Evolutionary conservation across 2,888 invertebrate species (phyloP), one percentile per base, ranked within the genome.

Genomic region (Heliconius sara): DNA sequence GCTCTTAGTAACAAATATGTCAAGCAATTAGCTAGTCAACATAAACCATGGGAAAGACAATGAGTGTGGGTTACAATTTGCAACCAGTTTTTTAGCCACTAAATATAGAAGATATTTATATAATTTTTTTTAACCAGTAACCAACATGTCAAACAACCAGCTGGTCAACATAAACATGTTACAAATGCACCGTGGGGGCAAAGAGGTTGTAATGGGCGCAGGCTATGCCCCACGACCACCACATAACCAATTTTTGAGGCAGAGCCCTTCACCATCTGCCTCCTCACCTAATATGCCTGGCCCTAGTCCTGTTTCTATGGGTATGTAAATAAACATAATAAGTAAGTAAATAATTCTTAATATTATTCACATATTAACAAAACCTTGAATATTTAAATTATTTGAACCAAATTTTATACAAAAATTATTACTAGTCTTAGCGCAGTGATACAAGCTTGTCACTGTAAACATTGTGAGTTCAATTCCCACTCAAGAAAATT

Each of bases 181-280:
- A n/a, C 95, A 95, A 84, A 93, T 95, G 93, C 91, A 91, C 83
- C 88, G 92, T 1, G 91, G 89, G 25, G 87, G 85, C 82, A 92
- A 93, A 85, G 92, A 91, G 72, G 91, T 90, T 63, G 91, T 93
- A 91, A 90, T 95, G 85, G 93, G 92, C 10, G 93, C 93, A 52
- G 95, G 95, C 81, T 96, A 96, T 84, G 86, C 89, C 3, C 87
- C 88, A 0, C 93, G 98, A 67, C 96, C 97, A 0, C 96, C 97
- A 0, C 97, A 97, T 6, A 96, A 95, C 84, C 97, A 97, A 88
- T 98, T 97, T 92, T 94, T 98, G 84, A 95, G 97, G 0, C 98
- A 97, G 88, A 98, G 97, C 86, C 98, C 98, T 0, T 97, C 97
- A 25, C 97, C 97, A 0, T 97, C 97, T 0, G 97, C 97, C 0